Evolutionary conservation across 2,797 vertebrate genomes (phyloP).

Genomic region (Aeoliscus strigatus): DNA sequence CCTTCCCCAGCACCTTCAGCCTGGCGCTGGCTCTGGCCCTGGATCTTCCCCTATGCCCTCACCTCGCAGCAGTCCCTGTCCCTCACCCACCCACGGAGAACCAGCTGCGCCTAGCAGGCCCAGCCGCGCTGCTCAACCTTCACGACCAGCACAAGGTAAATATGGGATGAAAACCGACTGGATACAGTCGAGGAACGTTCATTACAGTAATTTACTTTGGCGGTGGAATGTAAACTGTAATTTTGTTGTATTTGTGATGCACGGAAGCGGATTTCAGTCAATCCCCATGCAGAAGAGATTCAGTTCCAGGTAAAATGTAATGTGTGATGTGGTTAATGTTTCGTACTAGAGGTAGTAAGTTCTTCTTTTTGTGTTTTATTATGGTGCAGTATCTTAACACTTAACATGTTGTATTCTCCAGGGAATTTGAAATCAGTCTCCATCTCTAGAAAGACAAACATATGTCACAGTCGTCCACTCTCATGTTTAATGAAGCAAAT

Average conservation of each 20-base stretch:
- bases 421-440: no score
- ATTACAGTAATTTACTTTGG: slow-evolving; percentile 1
- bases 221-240: slow-evolving; percentile 39
- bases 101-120: slow-evolving; percentile 78
- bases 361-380: slow-evolving; percentile 18
- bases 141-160: slow-evolving; percentile 76
- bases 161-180: neutral
- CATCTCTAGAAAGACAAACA: neutral
- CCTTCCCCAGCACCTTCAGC: slow-evolving; percentile 92
- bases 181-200: neutral
- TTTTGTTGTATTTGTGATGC: slow-evolving; percentile 49
- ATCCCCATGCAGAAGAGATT: slow-evolving; percentile 50
- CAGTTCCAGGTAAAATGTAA: slow-evolving; percentile 58
- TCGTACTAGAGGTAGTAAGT: slow-evolving; percentile 8
- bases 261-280: slow-evolving; percentile 63
- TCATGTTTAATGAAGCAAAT: neutral
- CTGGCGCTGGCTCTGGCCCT: slow-evolving; percentile 72
- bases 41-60: slow-evolving; percentile 86
- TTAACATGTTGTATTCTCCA: no score
- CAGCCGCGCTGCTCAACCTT: slow-evolving; percentile 75
- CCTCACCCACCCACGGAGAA: slow-evolving; percentile 89
- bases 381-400: slow-evolving; percentile 1
- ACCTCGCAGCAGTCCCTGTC: slow-evolving; percentile 88
- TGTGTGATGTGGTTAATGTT: slow-evolving; percentile 17
- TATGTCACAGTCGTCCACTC: neutral